Percentiles rank a stretch among this genome's conserved stretches.
Evolutionary conservation across 2,113 vertebrate genomes (phyloP).

Genomic region (Ochotona princeps): DNA sequence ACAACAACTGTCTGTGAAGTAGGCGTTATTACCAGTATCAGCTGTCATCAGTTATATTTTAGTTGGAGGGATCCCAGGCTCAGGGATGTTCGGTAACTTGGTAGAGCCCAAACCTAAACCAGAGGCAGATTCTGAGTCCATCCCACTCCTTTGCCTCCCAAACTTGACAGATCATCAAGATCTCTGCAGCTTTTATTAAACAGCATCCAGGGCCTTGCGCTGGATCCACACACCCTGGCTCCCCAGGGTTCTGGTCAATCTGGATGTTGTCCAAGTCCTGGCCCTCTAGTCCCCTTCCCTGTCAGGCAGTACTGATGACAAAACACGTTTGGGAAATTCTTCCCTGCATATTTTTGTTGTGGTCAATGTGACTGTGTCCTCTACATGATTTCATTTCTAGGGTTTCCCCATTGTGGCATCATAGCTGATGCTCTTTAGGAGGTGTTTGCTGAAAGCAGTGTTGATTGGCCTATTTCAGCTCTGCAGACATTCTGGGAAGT

Average conservation of each 20-base stretch:
- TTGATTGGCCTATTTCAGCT: background rate
- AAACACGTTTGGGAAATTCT: background rate
- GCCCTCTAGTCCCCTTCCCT: rapidly evolving
- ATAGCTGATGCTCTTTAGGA: background rate
- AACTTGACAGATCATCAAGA: background rate
- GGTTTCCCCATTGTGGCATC: no score
- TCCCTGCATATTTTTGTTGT: background rate
- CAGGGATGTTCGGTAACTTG: background rate
- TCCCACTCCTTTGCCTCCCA: background rate
- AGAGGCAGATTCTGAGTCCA: background rate
- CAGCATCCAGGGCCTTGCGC: no score
- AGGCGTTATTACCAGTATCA: background rate
- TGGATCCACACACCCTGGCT: background rate
- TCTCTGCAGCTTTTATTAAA: background rate
- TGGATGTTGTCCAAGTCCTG: background rate
- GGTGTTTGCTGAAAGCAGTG: background rate
- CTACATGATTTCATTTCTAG: background rate
- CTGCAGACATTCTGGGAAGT: background rate
- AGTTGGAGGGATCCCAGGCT: background rate
- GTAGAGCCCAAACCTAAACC: background rate
- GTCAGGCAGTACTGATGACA: background rate
- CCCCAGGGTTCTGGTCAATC: background rate
- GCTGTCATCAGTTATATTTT: background rate
- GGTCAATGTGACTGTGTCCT: no score
- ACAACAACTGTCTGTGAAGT: background rate